These are phyloP conservation scores for Sanderia malayensis DNA, from an alignment of 30 jellyfish, hydroid and myxozoan genomes.

Conservation along the genomic window DNA sequence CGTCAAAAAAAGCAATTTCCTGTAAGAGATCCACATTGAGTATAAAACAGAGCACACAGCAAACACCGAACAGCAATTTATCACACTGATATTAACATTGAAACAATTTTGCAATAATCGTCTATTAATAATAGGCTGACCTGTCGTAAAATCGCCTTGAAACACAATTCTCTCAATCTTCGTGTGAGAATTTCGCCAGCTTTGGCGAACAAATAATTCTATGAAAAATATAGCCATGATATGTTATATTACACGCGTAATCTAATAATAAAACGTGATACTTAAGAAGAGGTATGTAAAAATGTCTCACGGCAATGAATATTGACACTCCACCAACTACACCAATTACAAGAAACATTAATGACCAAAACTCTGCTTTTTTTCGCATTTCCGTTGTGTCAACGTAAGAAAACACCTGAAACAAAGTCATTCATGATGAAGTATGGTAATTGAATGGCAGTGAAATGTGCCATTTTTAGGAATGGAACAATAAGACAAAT, in stretches of 20 bases:
- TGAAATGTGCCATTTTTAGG: too few relatives aligned
- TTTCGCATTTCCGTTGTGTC: constrained; percentile 50
- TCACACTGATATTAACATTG: too few relatives aligned
- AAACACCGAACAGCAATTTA: too few relatives aligned
- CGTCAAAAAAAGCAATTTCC: constrained; percentile 85
- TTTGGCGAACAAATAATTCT: constrained; percentile 69
- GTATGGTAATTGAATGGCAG: too few relatives aligned
- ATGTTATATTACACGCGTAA: too few relatives aligned
- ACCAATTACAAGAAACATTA: constrained; percentile 69
- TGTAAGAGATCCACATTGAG: constrained; percentile 7
- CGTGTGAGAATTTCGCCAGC: constrained; percentile 89
- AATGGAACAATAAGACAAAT: too few relatives aligned
- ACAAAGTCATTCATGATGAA: too few relatives aligned
- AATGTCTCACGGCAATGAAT: constrained; percentile 40
- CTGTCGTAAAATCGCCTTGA: constrained; percentile 82
- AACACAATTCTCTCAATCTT: constrained; percentile 63
- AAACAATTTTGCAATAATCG: too few relatives aligned
- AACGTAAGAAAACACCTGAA: constrained; percentile 35
- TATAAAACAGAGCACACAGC: too few relatives aligned
- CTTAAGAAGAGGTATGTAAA: too few relatives aligned
- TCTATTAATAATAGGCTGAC: too few relatives aligned
- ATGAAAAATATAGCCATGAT: neutral
- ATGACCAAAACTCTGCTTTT: constrained; percentile 74
- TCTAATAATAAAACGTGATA: too few relatives aligned
- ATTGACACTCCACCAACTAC: constrained; percentile 48